Evolutionary conservation across 2,888 invertebrate species (phyloP), one percentile per base, ranked within the genome.

Genomic region (Drosophila nr. medialis): DNA sequence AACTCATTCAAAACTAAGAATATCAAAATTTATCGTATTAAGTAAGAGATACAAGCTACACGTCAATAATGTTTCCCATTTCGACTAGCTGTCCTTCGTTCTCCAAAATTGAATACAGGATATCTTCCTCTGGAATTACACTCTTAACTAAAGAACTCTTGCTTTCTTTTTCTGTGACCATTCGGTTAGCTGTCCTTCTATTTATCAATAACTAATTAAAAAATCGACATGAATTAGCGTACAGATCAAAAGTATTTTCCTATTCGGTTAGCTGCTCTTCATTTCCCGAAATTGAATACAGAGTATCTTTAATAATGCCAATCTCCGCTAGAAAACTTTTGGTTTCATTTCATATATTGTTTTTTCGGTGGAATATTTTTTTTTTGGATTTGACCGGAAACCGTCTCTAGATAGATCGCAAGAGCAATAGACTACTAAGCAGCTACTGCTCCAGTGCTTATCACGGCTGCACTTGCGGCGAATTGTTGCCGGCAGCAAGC

Each of bases 341-440:
- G 24, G 15, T 42, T 50, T 49, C 8, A 27, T 50, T 51, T 48
- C 21, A 11, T 45, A 48, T 40, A 15, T n/a, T n/a, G 48, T 29
- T 8, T 58, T 66, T 56, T 7, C 1, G 36, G 13, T 8, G 36
- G 21, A 8, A 2, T 40, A 29, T 38, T n/a, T 55, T 27, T 29
- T 11, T 11, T 2, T 11, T 18, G 4, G 36, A 13, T 42, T 40
- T 45, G 18, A 49, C 67, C 79, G 79, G 79, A 79, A 80, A 63
- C 45, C 40, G 49, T 38, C 64, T 34, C 32, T 29, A 32, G 18
- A 36, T 48, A 62, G 71, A 71, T 50, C 75, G 42, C 27, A 11
- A 36, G 36, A 56, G 56, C 72, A 64, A 72, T 64, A 59, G 64
- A 72, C 53, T 64, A 64, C 53, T 36, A 13, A 34, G 51, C 18